Percentiles rank a stretch among this genome's conserved stretches.
These are phyloP conservation scores for Eclectus roratus DNA, from an alignment of 2,113 vertebrate genomes.

Conservation along the genomic window DNA sequence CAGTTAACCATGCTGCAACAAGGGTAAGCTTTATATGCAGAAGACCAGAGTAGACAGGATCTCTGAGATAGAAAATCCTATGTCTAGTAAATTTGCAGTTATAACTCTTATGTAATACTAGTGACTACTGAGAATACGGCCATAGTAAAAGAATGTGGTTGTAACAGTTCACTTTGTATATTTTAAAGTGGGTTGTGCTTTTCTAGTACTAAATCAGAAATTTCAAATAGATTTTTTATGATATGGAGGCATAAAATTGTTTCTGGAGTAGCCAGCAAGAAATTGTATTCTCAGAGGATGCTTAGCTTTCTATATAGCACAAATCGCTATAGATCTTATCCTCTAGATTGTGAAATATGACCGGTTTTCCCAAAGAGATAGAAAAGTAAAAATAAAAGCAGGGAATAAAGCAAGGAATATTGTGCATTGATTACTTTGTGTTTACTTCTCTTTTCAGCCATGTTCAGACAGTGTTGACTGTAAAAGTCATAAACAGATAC, in stretches of 20 bases:
- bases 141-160: not conserved
- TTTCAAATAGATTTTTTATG: not conserved
- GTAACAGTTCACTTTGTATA: not conserved
- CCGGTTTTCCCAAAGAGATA: not conserved
- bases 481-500: constrained; percentile 23
- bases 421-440: not conserved
- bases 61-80: not conserved
- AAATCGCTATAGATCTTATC: not conserved
- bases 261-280: not conserved
- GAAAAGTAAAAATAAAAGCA: not conserved
- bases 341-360: not conserved
- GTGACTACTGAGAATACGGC: not conserved
- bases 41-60: not conserved
- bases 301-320: not conserved
- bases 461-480: not conserved
- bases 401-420: not conserved
- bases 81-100: not conserved
- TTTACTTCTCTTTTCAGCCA: constrained; percentile 10
- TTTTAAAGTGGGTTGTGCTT: not conserved
- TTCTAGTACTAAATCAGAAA: not conserved
- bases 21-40: not conserved
- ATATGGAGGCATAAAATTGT: not conserved
- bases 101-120: not conserved
- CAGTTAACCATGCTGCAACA: not conserved
- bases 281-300: not conserved